Base-by-base conservation (phyloP, 2,888 invertebrate genomes). In the Reticulitermes lucifugus region DNA sequence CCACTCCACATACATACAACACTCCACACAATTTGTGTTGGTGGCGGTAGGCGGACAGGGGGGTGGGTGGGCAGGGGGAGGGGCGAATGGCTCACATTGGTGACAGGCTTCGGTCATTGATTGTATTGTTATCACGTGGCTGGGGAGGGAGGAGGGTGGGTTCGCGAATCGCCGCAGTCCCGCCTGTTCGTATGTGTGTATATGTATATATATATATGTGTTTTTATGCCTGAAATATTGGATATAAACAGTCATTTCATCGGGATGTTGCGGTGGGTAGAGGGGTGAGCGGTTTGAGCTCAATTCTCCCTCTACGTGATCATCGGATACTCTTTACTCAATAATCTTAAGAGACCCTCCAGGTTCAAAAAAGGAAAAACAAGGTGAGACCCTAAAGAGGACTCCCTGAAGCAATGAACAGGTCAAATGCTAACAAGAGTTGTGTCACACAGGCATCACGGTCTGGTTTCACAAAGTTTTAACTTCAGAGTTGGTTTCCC, bases 91-190 rank as follows among this genome's bases (percentile, higher is more conserved):
- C 83, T 87, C 87, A 86, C 87, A 86, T 87, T 87, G 87, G 87
- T 87, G 87, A 87, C 87, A 87, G 86, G 86, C 87, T 87, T 87
- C 87, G 87, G 87, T 86, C 87, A 87, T 87, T 87, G 87, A 87
- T 87, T 87, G 87, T 87, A 87, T 87, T 87, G 87, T 87, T 87
- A 87, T 84, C 87, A 86, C 86, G 87, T 87, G 87, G 87, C 83
- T 86, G 85, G 83, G 77, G 70, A 77, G 71, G 86, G 86, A 55
- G 83, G 83, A 77, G 77, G 81, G 83, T 21, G 81, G 75, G 59
- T 83, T 59, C 84, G 75, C 75, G 79, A 79, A 73, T 83, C 82
- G 71, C 81, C 75, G 60, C 82, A 55, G 70, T 29, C 59, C 85
- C 83, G 85, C 85, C 85, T 84, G 86, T 82, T 79, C 85, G 83